A percentile compares a stretch with the other conserved stretches of the same genome.
Conservation (phyloP, 2,113 vertebrate genomes). For the Syngnathus scovelli region DNA sequence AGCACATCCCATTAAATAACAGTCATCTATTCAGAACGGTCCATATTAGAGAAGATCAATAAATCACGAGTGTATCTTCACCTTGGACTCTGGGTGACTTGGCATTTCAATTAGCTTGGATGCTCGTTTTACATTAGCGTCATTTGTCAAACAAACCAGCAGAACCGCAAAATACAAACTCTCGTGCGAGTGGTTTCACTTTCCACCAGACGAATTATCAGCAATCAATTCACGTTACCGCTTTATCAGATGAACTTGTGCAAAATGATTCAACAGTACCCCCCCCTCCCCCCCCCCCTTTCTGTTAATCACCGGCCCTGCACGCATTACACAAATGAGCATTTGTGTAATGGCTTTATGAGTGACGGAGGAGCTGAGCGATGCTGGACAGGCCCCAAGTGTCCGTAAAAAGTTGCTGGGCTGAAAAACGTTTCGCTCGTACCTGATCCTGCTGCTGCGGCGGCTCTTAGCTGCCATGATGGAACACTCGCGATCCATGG, state of each 20-base stretch:
- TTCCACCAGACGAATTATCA: background rate
- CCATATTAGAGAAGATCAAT: background rate
- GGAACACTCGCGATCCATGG: conserved; percentile 6
- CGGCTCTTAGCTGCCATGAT: background rate
- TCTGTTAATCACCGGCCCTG: background rate
- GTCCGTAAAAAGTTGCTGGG: conserved; percentile 1
- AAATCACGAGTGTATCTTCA: conserved; percentile 22
- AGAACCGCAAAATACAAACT: background rate
- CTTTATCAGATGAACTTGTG: background rate
- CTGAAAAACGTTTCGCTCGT: background rate
- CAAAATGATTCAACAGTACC: background rate
- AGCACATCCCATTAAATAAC: background rate
- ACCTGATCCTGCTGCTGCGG: background rate
- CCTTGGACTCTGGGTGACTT: conserved; percentile 31
- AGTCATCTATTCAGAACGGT: background rate
- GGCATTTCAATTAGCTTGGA: conserved; percentile 25
- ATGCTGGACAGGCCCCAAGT: background rate
- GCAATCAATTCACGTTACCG: background rate
- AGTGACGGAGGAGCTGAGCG: conserved; percentile 1
- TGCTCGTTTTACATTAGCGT: background rate
- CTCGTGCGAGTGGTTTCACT: background rate
- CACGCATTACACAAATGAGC: background rate
- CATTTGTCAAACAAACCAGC: conserved; percentile 2
- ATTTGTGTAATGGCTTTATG: conserved; percentile 1
- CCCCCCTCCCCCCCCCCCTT: background rate